Base-by-base conservation (phyloP, 2,888 invertebrate genomes). In the Hirtodrosophila confusa region DNA sequence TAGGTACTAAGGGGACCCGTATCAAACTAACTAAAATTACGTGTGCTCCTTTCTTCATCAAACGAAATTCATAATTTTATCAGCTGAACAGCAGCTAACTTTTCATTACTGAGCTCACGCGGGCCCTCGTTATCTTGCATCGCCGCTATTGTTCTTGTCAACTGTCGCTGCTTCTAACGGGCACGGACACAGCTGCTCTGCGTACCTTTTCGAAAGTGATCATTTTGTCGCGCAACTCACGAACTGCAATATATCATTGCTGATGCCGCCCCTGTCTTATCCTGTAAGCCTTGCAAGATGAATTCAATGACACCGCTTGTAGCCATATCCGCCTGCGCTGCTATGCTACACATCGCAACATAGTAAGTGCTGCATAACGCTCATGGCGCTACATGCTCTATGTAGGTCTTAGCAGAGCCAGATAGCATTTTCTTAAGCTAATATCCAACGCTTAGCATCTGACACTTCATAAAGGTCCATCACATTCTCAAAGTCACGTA, bases 301-400 rank as follows among this genome's bases (percentile, higher is more conserved):
- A 35, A 47, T 17, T 35, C 3, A 7, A 35, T 9, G 0, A 47
- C 33, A 8, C 17, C 33, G n/a, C 7, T 33, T 4, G 33, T 23
- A 17, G 47, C 47, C 23, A 47, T 7, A 6, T 47, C 47, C 12
- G 47, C 17, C 33, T 23, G 47, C 27, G 43, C 27, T 2, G 27
- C 27, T 27, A 43, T 43, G 4, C 17, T 12, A 17, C 17, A 7
- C 33, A 45, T 45, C 3, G 6, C 33, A 10, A 45, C 45, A 3
- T 17, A 17, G 17, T 17, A 17, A 17, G 17, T 17, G 2, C 17
- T 17, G n/a, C n/a, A n/a, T n/a, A n/a, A 33, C 0, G 31, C 31
- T 9, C 12, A 6, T 8, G 33, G 45, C 6, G 45, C 31, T 6
- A 33, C 33, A 33, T 45, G 17, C 4, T 9, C 17, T 2, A 45